These are phyloP conservation scores for Clarias batrachus DNA, from an alignment of 2,113 vertebrate genomes.

Conservation along the genomic window DNA sequence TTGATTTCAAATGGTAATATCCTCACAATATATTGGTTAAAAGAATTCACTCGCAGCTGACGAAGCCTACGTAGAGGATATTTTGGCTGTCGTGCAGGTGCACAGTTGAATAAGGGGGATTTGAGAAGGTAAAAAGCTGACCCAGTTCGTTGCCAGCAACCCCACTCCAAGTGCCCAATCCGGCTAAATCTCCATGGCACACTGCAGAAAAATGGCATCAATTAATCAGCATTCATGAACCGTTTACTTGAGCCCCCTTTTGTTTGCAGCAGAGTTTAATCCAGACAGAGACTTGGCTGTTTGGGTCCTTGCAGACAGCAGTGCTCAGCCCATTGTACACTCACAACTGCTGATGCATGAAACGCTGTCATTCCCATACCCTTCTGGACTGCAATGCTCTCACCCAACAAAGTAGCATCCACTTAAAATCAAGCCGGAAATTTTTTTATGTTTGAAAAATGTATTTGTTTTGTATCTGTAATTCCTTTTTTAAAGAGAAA, in stretches of 20 bases:
- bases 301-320: constrained; percentile 73
- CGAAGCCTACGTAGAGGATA: background rate
- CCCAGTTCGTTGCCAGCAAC: constrained; percentile 38
- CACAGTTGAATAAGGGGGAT: constrained; percentile 10
- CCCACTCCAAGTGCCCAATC: constrained; percentile 55
- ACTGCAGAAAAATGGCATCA: constrained; percentile 78
- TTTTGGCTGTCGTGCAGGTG: background rate
- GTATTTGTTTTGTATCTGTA: background rate
- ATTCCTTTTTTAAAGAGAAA: background rate
- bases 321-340: constrained; percentile 73
- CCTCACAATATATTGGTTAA: background rate
- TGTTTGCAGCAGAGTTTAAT: constrained; percentile 72
- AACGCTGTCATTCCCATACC: constrained; percentile 71
- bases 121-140: constrained; percentile 47
- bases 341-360: constrained; percentile 76
- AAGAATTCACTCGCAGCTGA: background rate
- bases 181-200: constrained; percentile 73
- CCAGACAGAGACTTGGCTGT: constrained; percentile 80
- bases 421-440: background rate
- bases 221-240: constrained; percentile 84
- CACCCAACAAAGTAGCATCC: constrained; percentile 10
- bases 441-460: too few relatives aligned
- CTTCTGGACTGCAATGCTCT: constrained; percentile 62
- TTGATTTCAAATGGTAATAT: background rate
- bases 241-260: constrained; percentile 78